phyloP scores from a whole-genome alignment of 2,888 invertebrate genomes.

The Halictus quadricinctus region DNA sequence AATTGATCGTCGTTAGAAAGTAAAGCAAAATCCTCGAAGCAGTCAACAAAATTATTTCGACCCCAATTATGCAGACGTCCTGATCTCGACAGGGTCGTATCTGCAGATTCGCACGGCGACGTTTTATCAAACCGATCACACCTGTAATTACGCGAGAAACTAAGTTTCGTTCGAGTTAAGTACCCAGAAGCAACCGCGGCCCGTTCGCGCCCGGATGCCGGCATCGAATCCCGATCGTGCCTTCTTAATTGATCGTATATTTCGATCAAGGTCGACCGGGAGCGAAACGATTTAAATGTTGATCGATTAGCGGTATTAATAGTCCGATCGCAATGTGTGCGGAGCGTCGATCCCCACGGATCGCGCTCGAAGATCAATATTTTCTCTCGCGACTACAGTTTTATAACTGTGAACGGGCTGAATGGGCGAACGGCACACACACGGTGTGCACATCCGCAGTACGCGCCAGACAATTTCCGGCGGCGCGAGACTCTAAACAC shows the following conservation, averaged over 20 bases:
- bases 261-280: conserved; percentile 14
- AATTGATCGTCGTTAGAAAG: too few relatives aligned
- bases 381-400: conserved; percentile 34
- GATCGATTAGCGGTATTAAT: conserved; percentile 43
- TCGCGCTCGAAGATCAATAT: conserved; percentile 55
- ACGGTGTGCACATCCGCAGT: conserved; percentile 53
- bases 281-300: conserved; percentile 36
- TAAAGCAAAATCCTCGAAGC: too few relatives aligned
- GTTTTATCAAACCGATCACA: background rate
- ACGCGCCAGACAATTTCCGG: conserved; percentile 67
- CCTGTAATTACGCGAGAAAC: background rate
- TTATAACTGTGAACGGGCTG: conserved; percentile 33
- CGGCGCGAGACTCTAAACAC: conserved; percentile 8
- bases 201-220: background rate
- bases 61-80: background rate
- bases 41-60: too few relatives aligned
- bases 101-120: background rate
- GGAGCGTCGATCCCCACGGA: conserved; percentile 9
- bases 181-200: background rate
- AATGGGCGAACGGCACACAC: conserved; percentile 24
- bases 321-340: conserved; percentile 18
- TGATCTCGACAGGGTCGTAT: background rate
- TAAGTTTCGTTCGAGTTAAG: conserved; percentile 11
- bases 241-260: conserved; percentile 19
- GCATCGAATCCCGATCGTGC: background rate